Evolutionary conservation across 2,888 invertebrate species (phyloP).

Genomic region (Polyommatus icarus): DNA sequence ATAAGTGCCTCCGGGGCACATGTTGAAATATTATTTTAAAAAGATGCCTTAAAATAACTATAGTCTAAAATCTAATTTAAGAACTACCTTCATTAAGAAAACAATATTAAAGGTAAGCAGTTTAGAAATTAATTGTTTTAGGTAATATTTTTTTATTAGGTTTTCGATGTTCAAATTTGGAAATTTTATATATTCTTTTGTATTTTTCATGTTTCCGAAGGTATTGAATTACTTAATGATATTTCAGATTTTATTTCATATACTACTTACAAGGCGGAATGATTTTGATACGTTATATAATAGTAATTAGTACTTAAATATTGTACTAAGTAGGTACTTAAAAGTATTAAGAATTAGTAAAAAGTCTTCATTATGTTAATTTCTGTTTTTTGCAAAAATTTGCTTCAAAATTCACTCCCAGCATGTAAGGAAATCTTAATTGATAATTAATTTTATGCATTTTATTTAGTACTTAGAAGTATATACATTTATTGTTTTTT

Average conservation of each 20-base stretch:
- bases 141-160: background rate
- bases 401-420: background rate
- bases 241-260: background rate
- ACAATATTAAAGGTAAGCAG: background rate
- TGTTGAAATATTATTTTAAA: conserved; percentile 10
- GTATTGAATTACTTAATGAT: background rate
- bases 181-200: background rate
- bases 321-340: background rate
- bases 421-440: background rate
- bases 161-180: background rate
- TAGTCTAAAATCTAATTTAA: background rate
- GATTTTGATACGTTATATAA: background rate
- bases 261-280: background rate
- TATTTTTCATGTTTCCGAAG: background rate
- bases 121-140: background rate
- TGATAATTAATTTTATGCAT: background rate
- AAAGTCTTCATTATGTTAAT: background rate
- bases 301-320: background rate
- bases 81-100: background rate
- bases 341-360: background rate
- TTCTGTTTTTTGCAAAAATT: background rate
- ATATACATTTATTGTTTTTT: background rate
- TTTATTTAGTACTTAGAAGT: background rate
- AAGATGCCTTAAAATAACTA: conserved; percentile 9
- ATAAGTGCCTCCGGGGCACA: conserved; percentile 16